Base-by-base conservation (phyloP, 1,140 invertebrate species). In the Ceratina australensis region DNA sequence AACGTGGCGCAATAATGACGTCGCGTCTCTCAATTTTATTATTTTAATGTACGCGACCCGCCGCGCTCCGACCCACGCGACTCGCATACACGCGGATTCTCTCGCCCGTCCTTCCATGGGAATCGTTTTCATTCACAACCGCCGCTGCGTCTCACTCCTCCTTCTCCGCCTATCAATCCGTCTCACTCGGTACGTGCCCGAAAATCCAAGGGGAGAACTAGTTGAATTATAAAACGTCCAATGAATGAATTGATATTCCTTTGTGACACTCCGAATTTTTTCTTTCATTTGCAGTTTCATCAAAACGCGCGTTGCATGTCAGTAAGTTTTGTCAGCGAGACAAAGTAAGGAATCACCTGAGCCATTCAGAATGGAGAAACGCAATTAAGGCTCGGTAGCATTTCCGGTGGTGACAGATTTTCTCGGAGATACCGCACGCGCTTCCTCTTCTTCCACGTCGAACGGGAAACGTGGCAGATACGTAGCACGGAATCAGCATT, bases 1-100 rank as follows among this genome's bases (percentile, higher is more conserved):
- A 72, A 79, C 87, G 88, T 87, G 82, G 88, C 78, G 81, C 87
- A 88, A 89, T 90, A 90, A 89, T 89, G 87, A 89, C 89, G 87
- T 42, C 88, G 89, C 89, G 86, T 89, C 87, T 87, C 84, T 86
- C 84, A 87, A 88, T 90, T 89, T 89, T 89, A 89, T 90, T 89
- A 89, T 90, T 90, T 89, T 89, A 89, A 89, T 89, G 82, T 79
- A n/a, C 33, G 33, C 5, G 74, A 72, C 79, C 56, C 76, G 65
- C 78, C 13, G 4, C 33, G 63, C 54, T 79, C 63, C 80, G 68
- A 63, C 82, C 87, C 89, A 89, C 89, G 87, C 88, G 88, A 89
- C 89, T 87, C 82, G 87, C 86, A 89, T 89, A 86, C 80, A 12
- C 64, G 15, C 16, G 42, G 16, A 50, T 26, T 8, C 22, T 8